These are phyloP conservation scores for Dilophus febrilis DNA, from an alignment of 2,888 invertebrate genomes.

Conservation along the genomic window DNA sequence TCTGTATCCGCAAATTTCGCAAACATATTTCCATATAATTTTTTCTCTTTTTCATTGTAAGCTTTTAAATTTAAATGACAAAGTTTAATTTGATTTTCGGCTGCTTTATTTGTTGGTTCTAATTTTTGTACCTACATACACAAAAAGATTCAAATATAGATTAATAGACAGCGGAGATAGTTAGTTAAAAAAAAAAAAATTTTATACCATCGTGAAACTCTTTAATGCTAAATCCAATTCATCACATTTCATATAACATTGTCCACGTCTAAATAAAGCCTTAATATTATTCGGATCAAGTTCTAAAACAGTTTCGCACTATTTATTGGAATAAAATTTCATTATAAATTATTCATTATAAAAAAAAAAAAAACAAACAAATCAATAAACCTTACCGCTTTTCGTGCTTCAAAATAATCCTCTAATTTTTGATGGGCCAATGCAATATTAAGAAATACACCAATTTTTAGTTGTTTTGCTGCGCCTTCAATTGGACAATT, in stretches of 20 bases:
- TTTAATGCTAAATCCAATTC: slow-evolving; percentile 60
- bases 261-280: slow-evolving; percentile 74
- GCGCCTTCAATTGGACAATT: slow-evolving; percentile 20
- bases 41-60: slow-evolving; percentile 63
- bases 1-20: slow-evolving; percentile 74
- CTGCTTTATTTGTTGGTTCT: slow-evolving; percentile 82
- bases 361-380: background rate
- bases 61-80: slow-evolving; percentile 60
- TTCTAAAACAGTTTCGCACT: slow-evolving; percentile 55
- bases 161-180: background rate
- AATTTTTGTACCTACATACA: slow-evolving; percentile 39
- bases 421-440: slow-evolving; percentile 59
- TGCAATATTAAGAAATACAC: slow-evolving; percentile 64
- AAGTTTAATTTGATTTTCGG: slow-evolving; percentile 51
- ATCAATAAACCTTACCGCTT: slow-evolving; percentile 32
- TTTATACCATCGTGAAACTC: slow-evolving; percentile 52
- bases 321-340: background rate
- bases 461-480: slow-evolving; percentile 40
- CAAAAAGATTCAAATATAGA: background rate
- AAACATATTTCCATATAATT: slow-evolving; percentile 89
- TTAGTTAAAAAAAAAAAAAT: background rate
- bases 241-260: slow-evolving; percentile 54
- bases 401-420: slow-evolving; percentile 47
- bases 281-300: slow-evolving; percentile 67
- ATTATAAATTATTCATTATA: background rate